phyloP scores from a whole-genome alignment of 2,797 vertebrate genomes.

The Coregonus ussuriensis region DNA sequence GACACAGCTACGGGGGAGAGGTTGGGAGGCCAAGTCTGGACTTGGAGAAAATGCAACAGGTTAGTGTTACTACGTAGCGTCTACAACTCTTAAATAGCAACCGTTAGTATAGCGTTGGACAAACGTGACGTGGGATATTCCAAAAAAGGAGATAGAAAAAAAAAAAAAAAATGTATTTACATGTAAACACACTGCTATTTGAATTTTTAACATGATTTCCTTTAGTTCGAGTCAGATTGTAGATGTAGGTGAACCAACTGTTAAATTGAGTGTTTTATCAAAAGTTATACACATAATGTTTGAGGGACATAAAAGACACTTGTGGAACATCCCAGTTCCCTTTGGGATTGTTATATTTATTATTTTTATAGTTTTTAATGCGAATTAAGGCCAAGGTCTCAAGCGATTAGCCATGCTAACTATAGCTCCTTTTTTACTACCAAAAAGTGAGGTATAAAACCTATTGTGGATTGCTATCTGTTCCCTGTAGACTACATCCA shows the following conservation, averaged over 20 bases:
- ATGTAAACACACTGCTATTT: not conserved
- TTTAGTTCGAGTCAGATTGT: not conserved
- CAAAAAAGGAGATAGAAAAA: not conserved
- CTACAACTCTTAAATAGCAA: not conserved
- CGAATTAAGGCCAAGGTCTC: not conserved
- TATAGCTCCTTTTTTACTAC: not conserved
- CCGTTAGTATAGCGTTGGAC: not conserved
- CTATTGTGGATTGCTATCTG: not conserved
- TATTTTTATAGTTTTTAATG: not conserved
- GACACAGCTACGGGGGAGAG: constrained; percentile 80
- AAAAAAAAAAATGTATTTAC: not conserved
- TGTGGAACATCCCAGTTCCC: not conserved
- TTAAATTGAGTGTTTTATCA: not conserved
- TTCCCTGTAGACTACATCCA: not conserved
- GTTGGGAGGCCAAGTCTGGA: constrained; percentile 87
- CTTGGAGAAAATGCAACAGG: constrained; percentile 95
- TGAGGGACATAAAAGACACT: not conserved
- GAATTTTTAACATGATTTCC: not conserved
- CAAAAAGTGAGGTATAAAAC: not conserved
- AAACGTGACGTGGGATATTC: not conserved
- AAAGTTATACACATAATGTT: not conserved
- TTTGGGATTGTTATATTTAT: not conserved
- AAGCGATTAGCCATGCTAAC: not conserved
- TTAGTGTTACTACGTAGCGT: constrained; percentile 50
- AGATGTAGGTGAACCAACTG: not conserved